Evolutionary conservation across 1,140 invertebrate species (phyloP).

Genomic region (Drosophila persimilis): DNA sequence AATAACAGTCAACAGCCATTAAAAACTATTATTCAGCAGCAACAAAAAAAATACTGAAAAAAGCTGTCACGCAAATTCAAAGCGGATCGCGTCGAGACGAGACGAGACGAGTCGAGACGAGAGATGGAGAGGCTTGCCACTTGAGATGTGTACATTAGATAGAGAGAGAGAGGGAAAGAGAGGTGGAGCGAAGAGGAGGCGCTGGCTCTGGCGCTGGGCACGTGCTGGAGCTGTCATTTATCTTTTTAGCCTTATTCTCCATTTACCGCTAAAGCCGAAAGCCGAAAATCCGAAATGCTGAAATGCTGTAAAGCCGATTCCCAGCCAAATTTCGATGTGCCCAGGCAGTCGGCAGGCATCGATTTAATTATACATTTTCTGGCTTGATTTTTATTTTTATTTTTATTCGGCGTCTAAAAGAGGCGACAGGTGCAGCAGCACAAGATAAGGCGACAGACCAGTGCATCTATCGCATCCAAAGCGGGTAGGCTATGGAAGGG

Average conservation of each 20-base stretch:
- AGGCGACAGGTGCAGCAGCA: constrained; percentile 63
- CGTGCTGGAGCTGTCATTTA: constrained; percentile 47
- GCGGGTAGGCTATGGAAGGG: no score
- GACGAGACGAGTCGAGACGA: constrained; percentile 22
- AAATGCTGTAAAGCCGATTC: constrained; percentile 11
- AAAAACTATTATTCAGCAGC: constrained; percentile 72
- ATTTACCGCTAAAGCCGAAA: background rate
- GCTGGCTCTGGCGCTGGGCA: constrained; percentile 7
- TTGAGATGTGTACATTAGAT: constrained; percentile 18
- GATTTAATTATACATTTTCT: constrained; percentile 50
- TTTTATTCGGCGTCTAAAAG: constrained; percentile 12
- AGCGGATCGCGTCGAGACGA: constrained; percentile 20
- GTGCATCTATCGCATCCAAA: constrained; percentile 5
- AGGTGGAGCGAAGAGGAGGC: background rate
- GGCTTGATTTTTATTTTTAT: constrained; percentile 40
- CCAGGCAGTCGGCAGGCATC: constrained; percentile 24
- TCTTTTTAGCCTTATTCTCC: constrained; percentile 25
- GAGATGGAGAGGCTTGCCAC: constrained; percentile 25
- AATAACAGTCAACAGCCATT: constrained; percentile 69
- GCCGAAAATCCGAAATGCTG: constrained; percentile 2
- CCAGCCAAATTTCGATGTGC: constrained; percentile 21
- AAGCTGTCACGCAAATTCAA: constrained; percentile 55
- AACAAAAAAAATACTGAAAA: constrained; percentile 21
- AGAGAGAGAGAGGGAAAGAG: background rate
- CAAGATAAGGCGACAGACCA: constrained; percentile 56